These are phyloP conservation scores for Trachymyrmex cornetzi DNA, from an alignment of 1,140 invertebrate species.

Conservation along the genomic window DNA sequence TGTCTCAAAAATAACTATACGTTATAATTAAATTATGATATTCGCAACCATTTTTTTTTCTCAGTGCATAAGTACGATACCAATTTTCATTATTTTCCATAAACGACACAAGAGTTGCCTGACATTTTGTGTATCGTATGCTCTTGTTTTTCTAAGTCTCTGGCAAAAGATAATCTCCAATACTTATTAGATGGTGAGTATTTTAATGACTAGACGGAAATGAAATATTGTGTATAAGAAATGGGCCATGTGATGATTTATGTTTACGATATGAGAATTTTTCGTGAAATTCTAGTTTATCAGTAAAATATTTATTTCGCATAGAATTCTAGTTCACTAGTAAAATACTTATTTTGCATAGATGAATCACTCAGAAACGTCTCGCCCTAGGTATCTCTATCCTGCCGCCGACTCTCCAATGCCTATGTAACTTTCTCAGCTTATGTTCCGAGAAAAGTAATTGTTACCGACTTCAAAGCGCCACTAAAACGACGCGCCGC, in stretches of 20 bases:
- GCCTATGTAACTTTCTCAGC: constrained; percentile 43
- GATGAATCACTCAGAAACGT: background rate
- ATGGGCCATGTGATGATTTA: background rate
- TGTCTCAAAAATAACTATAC: too few species aligned
- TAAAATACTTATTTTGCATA: constrained; percentile 31
- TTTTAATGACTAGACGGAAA: background rate
- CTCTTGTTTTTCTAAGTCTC: too few species aligned
- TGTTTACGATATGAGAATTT: background rate
- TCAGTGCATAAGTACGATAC: too few species aligned
- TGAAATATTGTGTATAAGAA: constrained; percentile 12
- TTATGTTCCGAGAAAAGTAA: constrained; percentile 50
- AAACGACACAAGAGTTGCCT: too few species aligned
- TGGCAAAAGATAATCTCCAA: too few species aligned
- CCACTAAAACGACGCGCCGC: constrained; percentile 30
- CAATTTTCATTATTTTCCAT: too few species aligned
- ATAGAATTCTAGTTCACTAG: background rate
- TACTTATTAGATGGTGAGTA: background rate
- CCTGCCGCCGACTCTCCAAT: background rate
- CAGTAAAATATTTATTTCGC: constrained; percentile 20
- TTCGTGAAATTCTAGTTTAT: background rate
- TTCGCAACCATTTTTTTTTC: too few species aligned
- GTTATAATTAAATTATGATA: too few species aligned
- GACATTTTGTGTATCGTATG: too few species aligned
- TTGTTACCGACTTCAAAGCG: constrained; percentile 56
- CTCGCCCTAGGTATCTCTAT: background rate